phyloP scores from a whole-genome alignment of 2,888 invertebrate genomes.

The Cryptophagus acutangulus region DNA sequence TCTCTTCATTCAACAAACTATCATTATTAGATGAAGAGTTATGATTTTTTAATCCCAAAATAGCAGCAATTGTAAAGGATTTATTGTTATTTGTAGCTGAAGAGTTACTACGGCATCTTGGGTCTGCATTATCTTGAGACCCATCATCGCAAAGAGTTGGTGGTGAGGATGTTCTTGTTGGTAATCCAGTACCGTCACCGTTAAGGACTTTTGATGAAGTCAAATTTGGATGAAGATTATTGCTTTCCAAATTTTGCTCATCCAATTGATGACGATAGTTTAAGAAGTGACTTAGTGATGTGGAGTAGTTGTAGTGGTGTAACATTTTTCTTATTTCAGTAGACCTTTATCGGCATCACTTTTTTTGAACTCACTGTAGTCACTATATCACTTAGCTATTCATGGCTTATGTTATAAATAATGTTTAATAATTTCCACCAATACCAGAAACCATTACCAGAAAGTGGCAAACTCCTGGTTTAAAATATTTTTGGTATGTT shows the following conservation, averaged over 20 bases:
- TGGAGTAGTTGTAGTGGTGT: conserved; percentile 45
- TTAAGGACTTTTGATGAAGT: too few relatives aligned
- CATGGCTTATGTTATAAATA: too few relatives aligned
- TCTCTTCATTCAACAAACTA: not conserved
- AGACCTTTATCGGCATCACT: too few relatives aligned
- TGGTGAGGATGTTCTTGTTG: conserved; percentile 25
- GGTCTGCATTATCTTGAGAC: conserved; percentile 31
- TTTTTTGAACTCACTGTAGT: too few relatives aligned
- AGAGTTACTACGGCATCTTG: conserved; percentile 38
- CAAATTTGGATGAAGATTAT: conserved; percentile 30
- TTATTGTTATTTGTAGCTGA: conserved; percentile 37
- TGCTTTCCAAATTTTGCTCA: conserved; percentile 35
- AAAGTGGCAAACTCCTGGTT: too few relatives aligned
- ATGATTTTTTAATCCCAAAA: conserved; percentile 62
- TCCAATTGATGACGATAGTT: conserved; percentile 42
- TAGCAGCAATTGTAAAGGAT: conserved; percentile 85
- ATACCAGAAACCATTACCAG: too few relatives aligned
- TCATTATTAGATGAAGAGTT: too few relatives aligned
- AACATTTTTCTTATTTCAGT: conserved; percentile 38
- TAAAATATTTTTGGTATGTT: too few relatives aligned
- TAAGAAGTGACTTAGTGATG: conserved; percentile 43
- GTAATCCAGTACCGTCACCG: too few relatives aligned
- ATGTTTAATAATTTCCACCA: too few relatives aligned
- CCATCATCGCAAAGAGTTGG: conserved; percentile 38
- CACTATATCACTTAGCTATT: too few relatives aligned